Base-by-base conservation (phyloP, 1,140 invertebrate genomes). In the Musca vetustissima region DNA sequence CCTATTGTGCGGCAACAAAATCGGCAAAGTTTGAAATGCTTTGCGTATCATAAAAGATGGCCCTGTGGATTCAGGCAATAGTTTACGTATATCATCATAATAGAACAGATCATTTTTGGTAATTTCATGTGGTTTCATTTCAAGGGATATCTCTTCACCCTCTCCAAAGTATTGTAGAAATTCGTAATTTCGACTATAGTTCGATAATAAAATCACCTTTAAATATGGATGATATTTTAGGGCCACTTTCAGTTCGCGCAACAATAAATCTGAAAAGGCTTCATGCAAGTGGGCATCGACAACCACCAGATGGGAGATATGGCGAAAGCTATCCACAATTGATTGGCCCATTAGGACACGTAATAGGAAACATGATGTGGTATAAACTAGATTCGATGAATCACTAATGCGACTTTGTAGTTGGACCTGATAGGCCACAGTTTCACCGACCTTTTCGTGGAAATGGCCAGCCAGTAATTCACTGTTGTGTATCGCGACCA, bases 231-330 rank as follows among this genome's bases (percentile, higher is more conserved):
- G 90, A 32, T 90, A 88, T 0, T 85, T 79, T 1, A 97, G 75
- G 2, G 89, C 88, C 73, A 95, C 91, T 55, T 91, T 88, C 11
- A 98, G 77, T 21, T 93, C 90, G 68, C 93, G 92, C 13, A 98
- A 83, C 28, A 98, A 84, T 80, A 98, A 96, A 84, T 99, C 97
- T 72, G 91, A 91, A 76, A 94, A 92, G 71, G 93, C 89, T 83
- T 97, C 95, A 9, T 96, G 86, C 80, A 98, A 94, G 81, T 98
- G 95, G 48, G 97, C 89, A 84, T 99, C 97, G 83, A 98, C 96
- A 64, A 97, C 88, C 24, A 95, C 88, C 47, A 95, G 85, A 80
- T 98, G 95, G 0, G 94, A 96, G 2, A 97, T 83, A 22, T 86
- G 83, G 70, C 83, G 72, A 13, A 76, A 70, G 22, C 87, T 70